Evolutionary conservation across 2,888 invertebrate species (phyloP).

Genomic region (Lepidocyrtinus sp.): DNA sequence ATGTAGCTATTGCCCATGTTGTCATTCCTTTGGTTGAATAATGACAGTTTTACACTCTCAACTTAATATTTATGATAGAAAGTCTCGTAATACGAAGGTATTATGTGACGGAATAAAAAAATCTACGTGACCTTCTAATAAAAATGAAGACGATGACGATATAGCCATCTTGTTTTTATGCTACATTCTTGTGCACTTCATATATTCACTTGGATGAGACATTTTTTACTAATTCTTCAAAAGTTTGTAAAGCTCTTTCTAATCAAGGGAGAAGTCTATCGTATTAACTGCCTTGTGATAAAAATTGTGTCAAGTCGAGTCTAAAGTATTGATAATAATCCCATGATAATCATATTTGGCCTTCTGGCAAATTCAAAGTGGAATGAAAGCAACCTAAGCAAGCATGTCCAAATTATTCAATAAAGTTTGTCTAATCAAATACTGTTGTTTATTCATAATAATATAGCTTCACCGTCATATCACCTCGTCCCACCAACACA

Average conservation of each 20-base stretch:
- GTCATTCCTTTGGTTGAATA: too few relatives aligned
- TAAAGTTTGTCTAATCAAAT: not conserved
- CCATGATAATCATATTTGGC: slow-evolving; percentile 30
- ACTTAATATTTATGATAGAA: too few relatives aligned
- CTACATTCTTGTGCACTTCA: too few relatives aligned
- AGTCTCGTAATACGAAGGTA: too few relatives aligned
- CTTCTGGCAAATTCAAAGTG: not conserved
- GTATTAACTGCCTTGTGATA: slow-evolving; percentile 25
- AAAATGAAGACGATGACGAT: too few relatives aligned
- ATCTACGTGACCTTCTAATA: too few relatives aligned
- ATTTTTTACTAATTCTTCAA: not conserved
- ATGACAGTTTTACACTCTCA: too few relatives aligned
- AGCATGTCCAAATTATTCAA: slow-evolving; percentile 2
- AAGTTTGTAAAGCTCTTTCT: slow-evolving; percentile 1
- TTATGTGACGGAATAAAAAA: too few relatives aligned
- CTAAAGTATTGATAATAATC: slow-evolving; percentile 42
- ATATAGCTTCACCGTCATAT: too few relatives aligned
- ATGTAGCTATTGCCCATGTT: too few relatives aligned
- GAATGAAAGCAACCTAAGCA: not conserved
- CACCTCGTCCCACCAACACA: not conserved
- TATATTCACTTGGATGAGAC: slow-evolving; percentile 2
- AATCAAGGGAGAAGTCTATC: slow-evolving; percentile 44
- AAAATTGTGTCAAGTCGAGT: slow-evolving; percentile 55
- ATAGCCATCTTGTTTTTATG: too few relatives aligned
- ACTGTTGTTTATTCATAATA: not conserved